Conservation (phyloP, 2,797 vertebrate species). For the Kryptopterus vitreolus region DNA sequence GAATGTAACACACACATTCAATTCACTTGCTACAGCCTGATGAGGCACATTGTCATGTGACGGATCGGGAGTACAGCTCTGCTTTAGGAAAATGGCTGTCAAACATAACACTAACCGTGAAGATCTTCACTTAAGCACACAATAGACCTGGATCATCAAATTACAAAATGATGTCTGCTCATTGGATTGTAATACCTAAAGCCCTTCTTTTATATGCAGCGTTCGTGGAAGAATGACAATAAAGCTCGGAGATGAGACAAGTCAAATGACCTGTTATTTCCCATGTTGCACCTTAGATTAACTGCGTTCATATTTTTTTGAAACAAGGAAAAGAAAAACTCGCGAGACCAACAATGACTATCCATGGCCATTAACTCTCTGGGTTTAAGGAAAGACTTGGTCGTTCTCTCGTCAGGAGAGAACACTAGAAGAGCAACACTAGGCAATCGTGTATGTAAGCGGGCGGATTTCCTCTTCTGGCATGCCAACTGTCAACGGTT, state of each 20-base stretch:
- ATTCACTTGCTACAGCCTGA: neutral
- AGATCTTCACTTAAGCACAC: neutral
- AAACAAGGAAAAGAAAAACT: neutral
- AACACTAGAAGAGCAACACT: neutral
- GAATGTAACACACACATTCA: slow-evolving; percentile 27
- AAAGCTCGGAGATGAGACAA: too few relatives aligned
- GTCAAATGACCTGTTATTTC: neutral
- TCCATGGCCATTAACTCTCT: neutral
- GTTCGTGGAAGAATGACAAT: too few relatives aligned
- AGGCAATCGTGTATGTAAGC: neutral
- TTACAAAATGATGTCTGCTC: neutral
- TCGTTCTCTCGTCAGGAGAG: neutral
- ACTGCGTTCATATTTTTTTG: neutral
- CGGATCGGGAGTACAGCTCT: slow-evolving; percentile 26
- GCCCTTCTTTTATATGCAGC: too few relatives aligned
- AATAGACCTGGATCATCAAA: neutral
- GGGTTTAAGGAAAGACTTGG: neutral
- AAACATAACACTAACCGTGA: slow-evolving; percentile 12
- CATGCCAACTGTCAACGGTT: neutral
- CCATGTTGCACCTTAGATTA: neutral
- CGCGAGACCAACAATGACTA: neutral
- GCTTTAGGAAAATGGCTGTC: slow-evolving; percentile 31
- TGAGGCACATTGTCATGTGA: slow-evolving; percentile 16
- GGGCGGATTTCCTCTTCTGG: neutral
- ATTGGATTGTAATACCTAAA: neutral